These are phyloP conservation scores for Pollenia griseotomentosa DNA, from an alignment of 2,888 invertebrate genomes.

Conservation along the genomic window DNA sequence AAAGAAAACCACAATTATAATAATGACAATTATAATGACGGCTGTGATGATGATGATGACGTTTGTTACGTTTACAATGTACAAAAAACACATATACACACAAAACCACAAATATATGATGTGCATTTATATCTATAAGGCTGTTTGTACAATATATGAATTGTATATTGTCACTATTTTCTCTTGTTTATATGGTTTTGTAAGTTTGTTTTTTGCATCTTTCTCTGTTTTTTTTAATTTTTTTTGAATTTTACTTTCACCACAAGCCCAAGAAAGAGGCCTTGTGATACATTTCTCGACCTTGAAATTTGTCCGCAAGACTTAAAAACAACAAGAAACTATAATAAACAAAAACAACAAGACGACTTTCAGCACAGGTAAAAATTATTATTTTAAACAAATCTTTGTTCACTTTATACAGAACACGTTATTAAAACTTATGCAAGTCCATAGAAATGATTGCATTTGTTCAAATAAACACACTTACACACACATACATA, in stretches of 20 bases:
- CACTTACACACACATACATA: too few relatives aligned
- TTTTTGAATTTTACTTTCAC: not conserved
- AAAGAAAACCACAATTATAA: conserved; percentile 15
- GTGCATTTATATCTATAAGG: not conserved
- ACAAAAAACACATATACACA: conserved; percentile 3
- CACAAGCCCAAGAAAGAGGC: conserved; percentile 49
- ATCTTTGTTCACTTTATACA: conserved; percentile 47
- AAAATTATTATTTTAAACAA: conserved; percentile 64
- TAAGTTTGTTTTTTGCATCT: conserved; percentile 17
- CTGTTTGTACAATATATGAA: not conserved
- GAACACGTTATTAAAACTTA: not conserved
- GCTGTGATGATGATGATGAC: conserved; percentile 7
- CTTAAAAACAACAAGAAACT: conserved; percentile 40
- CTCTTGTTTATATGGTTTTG: conserved; percentile 28
- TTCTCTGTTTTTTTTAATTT: not conserved
- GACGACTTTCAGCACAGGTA: conserved; percentile 58
- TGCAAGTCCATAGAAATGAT: not conserved
- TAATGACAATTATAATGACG: conserved; percentile 44
- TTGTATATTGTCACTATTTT: conserved; percentile 48
- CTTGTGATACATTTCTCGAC: conserved; percentile 73
- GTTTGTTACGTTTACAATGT: conserved; percentile 28
- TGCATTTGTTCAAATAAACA: not conserved
- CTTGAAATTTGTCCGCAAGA: conserved; percentile 70
- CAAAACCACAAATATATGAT: not conserved
- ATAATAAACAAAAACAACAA: conserved; percentile 36